These are phyloP conservation scores for Scarus forsteni DNA, from an alignment of 2,797 vertebrate species.

Conservation along the genomic window DNA sequence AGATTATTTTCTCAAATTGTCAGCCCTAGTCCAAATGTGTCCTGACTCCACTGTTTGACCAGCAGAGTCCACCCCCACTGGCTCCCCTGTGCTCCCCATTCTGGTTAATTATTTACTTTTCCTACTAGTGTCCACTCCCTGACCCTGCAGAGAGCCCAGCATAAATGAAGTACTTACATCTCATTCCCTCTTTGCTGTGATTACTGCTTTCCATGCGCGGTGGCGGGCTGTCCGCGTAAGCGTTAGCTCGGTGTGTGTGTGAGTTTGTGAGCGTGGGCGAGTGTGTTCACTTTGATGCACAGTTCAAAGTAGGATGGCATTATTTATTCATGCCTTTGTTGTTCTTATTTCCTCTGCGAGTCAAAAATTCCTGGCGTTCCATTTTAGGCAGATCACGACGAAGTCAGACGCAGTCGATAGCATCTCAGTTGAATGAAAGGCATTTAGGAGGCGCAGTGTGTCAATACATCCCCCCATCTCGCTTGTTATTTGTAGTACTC, in stretches of 20 bases:
- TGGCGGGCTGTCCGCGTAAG: constrained; percentile 43
- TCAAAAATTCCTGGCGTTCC: constrained; percentile 73
- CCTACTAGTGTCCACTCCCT: constrained; percentile 41
- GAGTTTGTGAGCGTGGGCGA: constrained; percentile 51
- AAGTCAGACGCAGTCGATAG: constrained; percentile 63
- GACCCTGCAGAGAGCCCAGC: constrained; percentile 46
- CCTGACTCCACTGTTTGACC: constrained; percentile 31
- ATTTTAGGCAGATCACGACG: constrained; percentile 71
- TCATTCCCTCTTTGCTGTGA: constrained; percentile 55
- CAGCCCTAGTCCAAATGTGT: too few species aligned
- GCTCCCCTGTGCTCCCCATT: neutral
- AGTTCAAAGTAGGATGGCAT: constrained; percentile 82
- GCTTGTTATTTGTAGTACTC: constrained; percentile 59
- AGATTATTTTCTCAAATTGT: too few species aligned
- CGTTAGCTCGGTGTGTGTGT: constrained; percentile 29
- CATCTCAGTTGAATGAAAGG: constrained; percentile 47
- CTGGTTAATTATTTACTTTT: constrained; percentile 53
- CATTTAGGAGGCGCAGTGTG: constrained; percentile 55
- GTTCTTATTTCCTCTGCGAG: constrained; percentile 80
- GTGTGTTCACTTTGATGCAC: constrained; percentile 81
- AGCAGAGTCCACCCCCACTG: constrained; percentile 13
- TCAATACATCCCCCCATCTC: constrained; percentile 53
- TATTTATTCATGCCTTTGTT: constrained; percentile 86
- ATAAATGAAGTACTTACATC: constrained; percentile 62
- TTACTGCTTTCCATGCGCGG: constrained; percentile 54